Percentiles rank a stretch among this genome's conserved stretches.
These are phyloP conservation scores for Calyptommatus sinebrachiatus DNA, from an alignment of 2,113 vertebrate species.

Conservation along the genomic window DNA sequence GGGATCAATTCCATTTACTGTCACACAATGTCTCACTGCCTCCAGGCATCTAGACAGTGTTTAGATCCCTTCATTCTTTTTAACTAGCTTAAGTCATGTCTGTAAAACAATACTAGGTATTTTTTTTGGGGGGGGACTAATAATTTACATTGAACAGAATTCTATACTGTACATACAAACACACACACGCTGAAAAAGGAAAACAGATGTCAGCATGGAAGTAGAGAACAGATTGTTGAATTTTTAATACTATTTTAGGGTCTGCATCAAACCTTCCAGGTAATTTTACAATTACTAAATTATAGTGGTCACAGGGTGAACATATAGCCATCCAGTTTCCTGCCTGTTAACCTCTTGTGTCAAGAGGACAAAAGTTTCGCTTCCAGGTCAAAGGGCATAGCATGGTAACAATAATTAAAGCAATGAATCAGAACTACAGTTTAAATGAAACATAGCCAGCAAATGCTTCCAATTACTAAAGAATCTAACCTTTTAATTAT, in stretches of 20 bases:
- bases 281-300: constrained; percentile 95
- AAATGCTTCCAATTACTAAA: constrained; percentile 74
- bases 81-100: background rate
- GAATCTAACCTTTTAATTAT: constrained; percentile 50
- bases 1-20: too few species aligned
- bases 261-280: constrained; percentile 70
- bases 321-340: constrained; percentile 82
- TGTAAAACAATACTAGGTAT: background rate
- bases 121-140: background rate
- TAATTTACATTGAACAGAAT: background rate
- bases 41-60: too few species aligned
- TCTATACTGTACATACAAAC: constrained; percentile 29
- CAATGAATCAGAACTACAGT: constrained; percentile 75
- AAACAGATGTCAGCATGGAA: constrained; percentile 63
- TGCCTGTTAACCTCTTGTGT: constrained; percentile 90
- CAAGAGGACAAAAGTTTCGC: constrained; percentile 81
- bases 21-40: too few species aligned
- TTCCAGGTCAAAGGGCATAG: constrained; percentile 90
- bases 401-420: constrained; percentile 83
- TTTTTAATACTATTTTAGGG: constrained; percentile 88
- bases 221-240: constrained; percentile 61
- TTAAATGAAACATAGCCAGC: constrained; percentile 65
- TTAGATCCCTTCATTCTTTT: too few species aligned
- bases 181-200: constrained; percentile 48
- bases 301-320: constrained; percentile 77